Evolutionary conservation across 1,140 invertebrate species (phyloP).

Genomic region (Halesus radiatus): DNA sequence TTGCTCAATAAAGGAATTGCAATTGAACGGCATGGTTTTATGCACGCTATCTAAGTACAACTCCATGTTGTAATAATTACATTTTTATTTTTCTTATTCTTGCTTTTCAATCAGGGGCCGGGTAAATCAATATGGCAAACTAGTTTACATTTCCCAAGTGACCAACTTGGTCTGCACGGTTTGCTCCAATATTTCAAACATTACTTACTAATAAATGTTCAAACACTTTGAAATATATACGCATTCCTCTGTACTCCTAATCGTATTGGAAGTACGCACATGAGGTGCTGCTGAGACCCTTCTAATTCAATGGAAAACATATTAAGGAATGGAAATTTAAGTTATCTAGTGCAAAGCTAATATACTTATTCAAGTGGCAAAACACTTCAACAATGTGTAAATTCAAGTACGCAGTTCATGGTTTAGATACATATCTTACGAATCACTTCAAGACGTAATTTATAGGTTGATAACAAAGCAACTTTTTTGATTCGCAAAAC

Average conservation of each 20-base stretch:
- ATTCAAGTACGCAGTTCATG: too few relatives aligned
- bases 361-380: too few relatives aligned
- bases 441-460: too few relatives aligned
- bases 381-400: too few relatives aligned
- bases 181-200: not conserved
- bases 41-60: constrained; percentile 10
- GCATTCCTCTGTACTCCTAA: not conserved
- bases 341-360: too few relatives aligned
- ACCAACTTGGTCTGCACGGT: not conserved
- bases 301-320: not conserved
- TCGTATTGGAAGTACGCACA: not conserved
- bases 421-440: too few relatives aligned
- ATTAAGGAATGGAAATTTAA: too few relatives aligned
- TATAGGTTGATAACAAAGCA: too few relatives aligned
- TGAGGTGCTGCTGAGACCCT: not conserved
- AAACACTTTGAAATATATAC: not conserved
- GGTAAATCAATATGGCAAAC: not conserved
- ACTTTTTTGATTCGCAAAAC: too few relatives aligned
- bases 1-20: constrained; percentile 27
- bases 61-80: not conserved
- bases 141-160: constrained; percentile 1
- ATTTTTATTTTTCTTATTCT: not conserved
- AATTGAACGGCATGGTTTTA: constrained; percentile 3
- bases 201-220: not conserved
- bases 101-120: not conserved